phyloP scores from a whole-genome alignment of 2,113 vertebrate genomes.

The Melanostigma gelatinosum region DNA sequence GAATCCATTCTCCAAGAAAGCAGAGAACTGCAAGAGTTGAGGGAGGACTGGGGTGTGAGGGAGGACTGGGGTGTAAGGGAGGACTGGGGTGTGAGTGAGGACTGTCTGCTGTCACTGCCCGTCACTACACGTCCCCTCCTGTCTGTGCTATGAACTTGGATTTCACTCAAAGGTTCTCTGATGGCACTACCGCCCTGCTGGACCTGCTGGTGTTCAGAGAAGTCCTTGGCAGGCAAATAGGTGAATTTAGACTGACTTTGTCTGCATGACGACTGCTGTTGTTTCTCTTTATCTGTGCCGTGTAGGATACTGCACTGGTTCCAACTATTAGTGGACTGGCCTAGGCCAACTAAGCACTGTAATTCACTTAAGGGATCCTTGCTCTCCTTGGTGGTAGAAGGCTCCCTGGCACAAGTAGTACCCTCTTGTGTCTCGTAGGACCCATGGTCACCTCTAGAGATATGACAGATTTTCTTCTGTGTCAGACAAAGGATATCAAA shows the following conservation, averaged over 20 bases:
- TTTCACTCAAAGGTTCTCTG: slow-evolving; percentile 73
- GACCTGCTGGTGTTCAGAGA: slow-evolving; percentile 60
- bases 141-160: slow-evolving; percentile 51
- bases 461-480: slow-evolving; percentile 88
- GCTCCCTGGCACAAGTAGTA: slow-evolving; percentile 45
- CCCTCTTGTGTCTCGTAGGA: slow-evolving; percentile 59
- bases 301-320: slow-evolving; percentile 45
- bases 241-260: slow-evolving; percentile 62
- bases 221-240: slow-evolving; percentile 58
- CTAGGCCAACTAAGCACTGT: slow-evolving; percentile 60
- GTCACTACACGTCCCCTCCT: slow-evolving; percentile 64
- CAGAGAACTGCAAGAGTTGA: slow-evolving; percentile 74
- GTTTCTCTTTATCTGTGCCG: slow-evolving; percentile 71
- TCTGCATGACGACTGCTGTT: slow-evolving; percentile 52
- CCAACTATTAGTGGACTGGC: slow-evolving; percentile 56
- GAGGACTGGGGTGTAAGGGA: slow-evolving; percentile 29
- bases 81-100: slow-evolving; percentile 65
- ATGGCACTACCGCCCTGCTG: slow-evolving; percentile 57
- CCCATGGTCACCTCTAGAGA: slow-evolving; percentile 76
- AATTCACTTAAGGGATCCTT: slow-evolving; percentile 69
- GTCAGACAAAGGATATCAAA: slow-evolving; percentile 90
- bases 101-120: slow-evolving; percentile 80
- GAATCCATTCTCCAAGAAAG: slow-evolving; percentile 81
- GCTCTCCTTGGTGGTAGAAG: slow-evolving; percentile 49
- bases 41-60: slow-evolving; percentile 69